Base-by-base conservation (phyloP, 2,113 vertebrate species). In the Macaca fascicularis region DNA sequence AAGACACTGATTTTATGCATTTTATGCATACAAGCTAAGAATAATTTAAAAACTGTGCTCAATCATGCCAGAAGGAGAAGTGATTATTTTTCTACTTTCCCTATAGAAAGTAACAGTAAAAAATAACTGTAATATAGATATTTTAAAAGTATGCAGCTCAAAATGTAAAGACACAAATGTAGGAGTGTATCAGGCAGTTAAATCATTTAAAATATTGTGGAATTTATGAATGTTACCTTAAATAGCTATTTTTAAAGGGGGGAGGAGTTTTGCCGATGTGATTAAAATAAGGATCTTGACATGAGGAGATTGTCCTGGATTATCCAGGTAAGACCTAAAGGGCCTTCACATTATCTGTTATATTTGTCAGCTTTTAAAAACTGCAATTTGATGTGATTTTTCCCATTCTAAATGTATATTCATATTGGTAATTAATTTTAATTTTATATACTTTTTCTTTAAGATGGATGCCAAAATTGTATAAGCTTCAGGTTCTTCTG, bases 21-120 rank as follows among this genome's bases (percentile, higher is more conserved):
- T 35, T 90, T 52, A 78, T 95, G 80, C 88, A 50, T 85, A 35
- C 19, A 55, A 82, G 45, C 40, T 72, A 88, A 81, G 74, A 92
- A 92, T 23, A 88, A 81, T 55, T 81, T 55, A 30, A 88, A 67
- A 92, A 55, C 5, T 81, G 45, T 45, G 27, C 80, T 75, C 43
- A 30, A 32, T 81, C 83, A 75, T 64, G 67, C 83, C 81, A 45
- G 83, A 75, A 67, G 52, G 64, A 40, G 50, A 52, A 52, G 19
- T 32, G 69, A 45, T 78, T 95, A 59, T 81, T 87, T 95, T 74
- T 92, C 75, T 30, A 52, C 80, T 95, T 92, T 43, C 94, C 87
- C 40, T 87, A 11, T 64, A 72, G 64, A 92, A 92, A 87, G 64
- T 32, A 80, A 35, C 22, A 30, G 32, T 80, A 23, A 10, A 87